These are phyloP conservation scores for Amblyornis subalaris DNA, from an alignment of 2,113 vertebrate genomes.

Conservation along the genomic window DNA sequence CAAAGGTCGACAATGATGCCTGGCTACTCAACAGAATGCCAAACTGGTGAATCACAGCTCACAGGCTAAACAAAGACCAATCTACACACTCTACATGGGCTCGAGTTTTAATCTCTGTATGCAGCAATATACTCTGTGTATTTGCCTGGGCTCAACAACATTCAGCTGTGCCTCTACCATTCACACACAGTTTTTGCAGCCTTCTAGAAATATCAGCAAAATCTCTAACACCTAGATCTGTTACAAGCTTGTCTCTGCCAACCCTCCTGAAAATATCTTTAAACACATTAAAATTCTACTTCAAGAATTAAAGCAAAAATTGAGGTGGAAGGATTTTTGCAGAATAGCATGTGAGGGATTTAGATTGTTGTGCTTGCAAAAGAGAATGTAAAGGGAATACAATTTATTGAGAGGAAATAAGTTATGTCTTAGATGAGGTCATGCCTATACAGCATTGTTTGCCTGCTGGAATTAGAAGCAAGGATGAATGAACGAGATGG, in stretches of 20 bases:
- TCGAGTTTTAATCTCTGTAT: background rate
- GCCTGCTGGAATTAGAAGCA: background rate
- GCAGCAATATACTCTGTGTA: background rate
- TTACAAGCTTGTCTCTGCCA: background rate
- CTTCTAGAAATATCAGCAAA: constrained; percentile 36
- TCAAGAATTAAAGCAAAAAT: background rate
- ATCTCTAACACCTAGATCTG: background rate
- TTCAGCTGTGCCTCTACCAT: background rate
- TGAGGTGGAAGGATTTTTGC: background rate
- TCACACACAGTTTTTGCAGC: background rate
- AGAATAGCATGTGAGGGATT: background rate
- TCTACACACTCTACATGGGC: background rate
- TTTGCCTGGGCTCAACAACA: background rate
- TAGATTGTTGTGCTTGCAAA: background rate
- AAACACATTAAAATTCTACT: background rate
- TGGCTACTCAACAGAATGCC: constrained; percentile 53
- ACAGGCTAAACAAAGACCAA: constrained; percentile 21
- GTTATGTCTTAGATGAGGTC: background rate
- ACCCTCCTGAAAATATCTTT: background rate
- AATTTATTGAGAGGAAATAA: background rate
- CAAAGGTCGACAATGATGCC: constrained; percentile 36
- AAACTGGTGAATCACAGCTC: constrained; percentile 26
- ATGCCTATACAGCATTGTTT: background rate
- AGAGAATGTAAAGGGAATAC: background rate
- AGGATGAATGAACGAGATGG: background rate